A percentile compares a stretch with the other conserved stretches of the same genome.
Conservation (phyloP, 2,797 vertebrate species). For the Phrynocephalus forsythii region DNA sequence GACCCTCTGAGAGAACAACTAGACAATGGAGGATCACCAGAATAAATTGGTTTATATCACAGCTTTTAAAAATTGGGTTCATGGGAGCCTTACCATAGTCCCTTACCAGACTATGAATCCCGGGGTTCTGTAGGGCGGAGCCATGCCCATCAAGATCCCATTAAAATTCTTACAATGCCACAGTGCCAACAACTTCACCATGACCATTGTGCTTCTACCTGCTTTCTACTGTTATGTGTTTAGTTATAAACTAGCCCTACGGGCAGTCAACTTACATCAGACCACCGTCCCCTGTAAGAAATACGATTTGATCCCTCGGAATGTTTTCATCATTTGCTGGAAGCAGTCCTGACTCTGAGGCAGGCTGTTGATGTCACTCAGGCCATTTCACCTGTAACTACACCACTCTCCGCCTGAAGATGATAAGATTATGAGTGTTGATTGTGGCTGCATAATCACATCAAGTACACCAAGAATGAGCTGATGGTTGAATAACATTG, state of each 20-base stretch:
- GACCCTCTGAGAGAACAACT: too few relatives aligned
- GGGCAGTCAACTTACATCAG: background rate
- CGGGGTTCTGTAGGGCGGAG: too few relatives aligned
- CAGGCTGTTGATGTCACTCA: slow-evolving; percentile 63
- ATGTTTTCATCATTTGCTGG: slow-evolving; percentile 46
- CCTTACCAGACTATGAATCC: too few relatives aligned
- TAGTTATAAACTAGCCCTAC: background rate
- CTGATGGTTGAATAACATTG: slow-evolving; percentile 67
- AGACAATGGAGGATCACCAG: too few relatives aligned
- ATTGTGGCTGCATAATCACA: slow-evolving; percentile 57
- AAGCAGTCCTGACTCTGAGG: slow-evolving; percentile 16
- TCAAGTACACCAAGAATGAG: slow-evolving; percentile 55
- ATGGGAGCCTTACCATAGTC: too few relatives aligned
- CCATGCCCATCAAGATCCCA: too few relatives aligned
- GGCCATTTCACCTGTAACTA: slow-evolving; percentile 61
- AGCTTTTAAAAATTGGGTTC: too few relatives aligned
- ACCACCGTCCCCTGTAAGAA: slow-evolving; percentile 34
- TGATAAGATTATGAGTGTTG: slow-evolving; percentile 55
- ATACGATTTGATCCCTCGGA: slow-evolving; percentile 29
- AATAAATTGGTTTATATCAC: too few relatives aligned
- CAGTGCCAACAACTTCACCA: too few relatives aligned
- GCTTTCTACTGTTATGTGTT: background rate
- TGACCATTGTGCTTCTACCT: background rate
- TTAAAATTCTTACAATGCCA: too few relatives aligned
- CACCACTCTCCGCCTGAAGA: slow-evolving; percentile 57